Evolutionary conservation across 2,113 vertebrate genomes (phyloP).

Genomic region (Chloropsis hardwickii): DNA sequence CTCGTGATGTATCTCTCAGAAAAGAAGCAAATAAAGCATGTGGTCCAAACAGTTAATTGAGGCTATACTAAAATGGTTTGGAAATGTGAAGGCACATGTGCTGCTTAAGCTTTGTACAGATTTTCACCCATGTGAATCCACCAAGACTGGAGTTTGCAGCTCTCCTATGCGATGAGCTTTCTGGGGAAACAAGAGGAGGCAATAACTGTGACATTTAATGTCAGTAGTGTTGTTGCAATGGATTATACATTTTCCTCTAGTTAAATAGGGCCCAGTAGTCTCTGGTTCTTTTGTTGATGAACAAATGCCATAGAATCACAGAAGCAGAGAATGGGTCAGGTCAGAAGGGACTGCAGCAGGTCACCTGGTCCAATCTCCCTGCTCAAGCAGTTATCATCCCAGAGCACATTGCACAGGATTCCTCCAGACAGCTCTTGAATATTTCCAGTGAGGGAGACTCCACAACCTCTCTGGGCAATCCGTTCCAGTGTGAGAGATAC

Average conservation of each 20-base stretch:
- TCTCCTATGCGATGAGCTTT: background rate
- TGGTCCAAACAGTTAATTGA: background rate
- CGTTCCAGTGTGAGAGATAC: background rate
- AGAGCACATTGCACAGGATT: too few relatives aligned
- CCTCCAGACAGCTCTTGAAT: too few relatives aligned
- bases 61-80: background rate
- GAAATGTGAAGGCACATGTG: background rate
- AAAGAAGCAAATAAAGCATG: background rate
- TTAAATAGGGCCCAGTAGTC: background rate
- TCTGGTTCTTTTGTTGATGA: background rate
- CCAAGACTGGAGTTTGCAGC: background rate
- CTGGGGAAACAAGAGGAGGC: background rate
- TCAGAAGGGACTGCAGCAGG: background rate
- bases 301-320: background rate
- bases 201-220: background rate
- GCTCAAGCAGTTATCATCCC: too few relatives aligned
- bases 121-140: background rate
- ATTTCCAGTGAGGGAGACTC: too few relatives aligned
- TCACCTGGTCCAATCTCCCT: too few relatives aligned
- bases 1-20: background rate
- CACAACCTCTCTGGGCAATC: too few relatives aligned
- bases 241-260: background rate
- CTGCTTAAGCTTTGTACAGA: background rate
- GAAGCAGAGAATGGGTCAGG: background rate
- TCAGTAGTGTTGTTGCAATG: background rate